Base-by-base conservation (phyloP, 2,113 vertebrate species). In the Potamarius usumacintae region DNA sequence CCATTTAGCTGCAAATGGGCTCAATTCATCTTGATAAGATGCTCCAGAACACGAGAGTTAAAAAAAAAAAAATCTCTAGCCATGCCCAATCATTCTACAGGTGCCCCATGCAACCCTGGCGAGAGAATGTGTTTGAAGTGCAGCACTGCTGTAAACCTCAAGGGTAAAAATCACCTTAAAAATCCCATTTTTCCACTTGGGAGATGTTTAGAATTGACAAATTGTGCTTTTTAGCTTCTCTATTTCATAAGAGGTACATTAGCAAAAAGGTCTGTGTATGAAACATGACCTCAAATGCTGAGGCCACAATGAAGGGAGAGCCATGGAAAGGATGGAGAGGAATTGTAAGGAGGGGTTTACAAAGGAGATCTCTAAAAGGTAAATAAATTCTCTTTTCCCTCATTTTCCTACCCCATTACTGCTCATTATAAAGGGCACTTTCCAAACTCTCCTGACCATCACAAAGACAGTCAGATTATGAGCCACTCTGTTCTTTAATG, bases 121-220 rank as follows among this genome's bases (percentile, higher is more conserved):
- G 2, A 20, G 89, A 89, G 92, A 91, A 90, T 72, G 87, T 69
- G 83, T 86, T 91, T 86, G 90, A 92, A 89, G 92, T 92, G 90
- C 89, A 85, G 80, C 81, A 87, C 60, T 25, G 63, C 84, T 87
- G 85, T 83, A 89, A 88, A 69, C 86, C 94, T 92, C 80, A 76
- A 89, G 92, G 93, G 91, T 89, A 87, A 10, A 86, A 92, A 89
- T 93, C 93, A 91, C 92, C 92, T 94, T 91, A 91, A 90, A 91
- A 90, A 92, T 91, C 86, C 71, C 90, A 90, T 76, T 80, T 74
- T 81, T 84, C 83, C 86, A 88, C 77, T 55, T 60, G 7, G 58
- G 92, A 93, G 91, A 92, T 92, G 93, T 87, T 89, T 90, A 86
- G 55, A 87, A 92, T 83, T 91, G 92, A 94, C 94, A 93, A 93